These are phyloP conservation scores for Urocyon cinereoargenteus DNA, from an alignment of 2,797 vertebrate genomes.

Conservation along the genomic window DNA sequence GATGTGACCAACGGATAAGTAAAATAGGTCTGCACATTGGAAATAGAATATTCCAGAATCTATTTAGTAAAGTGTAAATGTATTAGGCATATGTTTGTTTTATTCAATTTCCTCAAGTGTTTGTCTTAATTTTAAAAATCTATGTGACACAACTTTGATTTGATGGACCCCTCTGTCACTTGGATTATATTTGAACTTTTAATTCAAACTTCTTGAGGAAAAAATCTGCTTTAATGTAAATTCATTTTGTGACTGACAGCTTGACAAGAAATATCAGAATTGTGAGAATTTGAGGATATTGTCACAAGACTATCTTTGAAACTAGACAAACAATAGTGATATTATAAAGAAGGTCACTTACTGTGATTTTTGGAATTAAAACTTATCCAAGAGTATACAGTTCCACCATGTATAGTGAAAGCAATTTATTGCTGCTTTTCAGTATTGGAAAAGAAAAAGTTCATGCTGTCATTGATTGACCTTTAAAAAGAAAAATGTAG, in stretches of 20 bases:
- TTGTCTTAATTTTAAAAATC: conserved; percentile 82
- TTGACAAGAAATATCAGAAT: conserved; percentile 80
- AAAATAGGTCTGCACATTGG: not conserved
- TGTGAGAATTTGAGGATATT: conserved; percentile 76
- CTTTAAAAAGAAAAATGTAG: conserved; percentile 88
- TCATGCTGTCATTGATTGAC: conserved; percentile 88
- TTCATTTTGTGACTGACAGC: conserved; percentile 73
- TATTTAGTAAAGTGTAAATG: conserved; percentile 47
- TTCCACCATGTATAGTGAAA: conserved; percentile 81
- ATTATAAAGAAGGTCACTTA: conserved; percentile 86
- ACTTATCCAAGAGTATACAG: conserved; percentile 82
- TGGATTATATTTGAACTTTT: conserved; percentile 77
- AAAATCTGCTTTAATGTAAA: conserved; percentile 81
- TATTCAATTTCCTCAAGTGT: conserved; percentile 57
- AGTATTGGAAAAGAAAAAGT: conserved; percentile 86
- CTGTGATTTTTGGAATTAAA: conserved; percentile 86
- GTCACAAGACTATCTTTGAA: conserved; percentile 78
- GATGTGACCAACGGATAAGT: not conserved
- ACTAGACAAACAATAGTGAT: conserved; percentile 83
- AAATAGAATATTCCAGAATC: conserved; percentile 64
- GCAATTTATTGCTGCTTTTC: conserved; percentile 86
- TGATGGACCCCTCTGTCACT: conserved; percentile 56
- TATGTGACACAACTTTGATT: conserved; percentile 5
- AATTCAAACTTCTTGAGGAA: conserved; percentile 67
- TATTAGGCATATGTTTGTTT: conserved; percentile 54